phyloP scores from a whole-genome alignment of 2,888 invertebrate species.

The Microctonus aethiopoides region DNA sequence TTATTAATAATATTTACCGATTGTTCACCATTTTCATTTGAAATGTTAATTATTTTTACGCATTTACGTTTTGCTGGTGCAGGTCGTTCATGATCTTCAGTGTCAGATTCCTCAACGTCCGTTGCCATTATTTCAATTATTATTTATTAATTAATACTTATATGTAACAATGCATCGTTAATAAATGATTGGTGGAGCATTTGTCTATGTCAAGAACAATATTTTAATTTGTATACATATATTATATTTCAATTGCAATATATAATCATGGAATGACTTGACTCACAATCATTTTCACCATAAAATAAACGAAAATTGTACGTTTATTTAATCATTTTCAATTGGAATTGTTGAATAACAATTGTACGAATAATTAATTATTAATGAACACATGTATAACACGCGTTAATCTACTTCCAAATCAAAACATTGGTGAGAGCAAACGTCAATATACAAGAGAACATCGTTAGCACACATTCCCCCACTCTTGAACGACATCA shows the following conservation, averaged over 20 bases:
- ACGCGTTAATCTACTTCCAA: constrained; percentile 26
- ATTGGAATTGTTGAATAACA: constrained; percentile 15
- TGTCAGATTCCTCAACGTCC: constrained; percentile 62
- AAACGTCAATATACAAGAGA: constrained; percentile 33
- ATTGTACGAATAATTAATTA: constrained; percentile 28
- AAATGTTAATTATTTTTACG: constrained; percentile 34
- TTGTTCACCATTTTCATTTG: constrained; percentile 24
- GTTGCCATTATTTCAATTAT: constrained; percentile 56
- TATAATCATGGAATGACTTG: not conserved
- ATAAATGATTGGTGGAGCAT: not conserved
- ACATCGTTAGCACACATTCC: constrained; percentile 9
- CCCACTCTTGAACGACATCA: constrained; percentile 50
- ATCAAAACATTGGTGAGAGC: constrained; percentile 32
- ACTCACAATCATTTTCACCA: not conserved
- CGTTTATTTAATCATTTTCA: not conserved
- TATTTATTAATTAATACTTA: not conserved
- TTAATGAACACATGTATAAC: constrained; percentile 23
- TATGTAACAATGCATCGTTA: not conserved
- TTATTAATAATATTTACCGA: constrained; percentile 19
- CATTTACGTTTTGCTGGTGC: constrained; percentile 59
- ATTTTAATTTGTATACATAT: not conserved
- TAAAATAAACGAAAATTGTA: not conserved
- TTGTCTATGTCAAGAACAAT: not conserved
- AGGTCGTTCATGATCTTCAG: constrained; percentile 58
- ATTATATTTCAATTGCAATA: not conserved